Percentiles rank a stretch among this genome's conserved stretches.
Evolutionary conservation across 1,140 invertebrate species (phyloP).

Genomic region (Onthophagus taurus): DNA sequence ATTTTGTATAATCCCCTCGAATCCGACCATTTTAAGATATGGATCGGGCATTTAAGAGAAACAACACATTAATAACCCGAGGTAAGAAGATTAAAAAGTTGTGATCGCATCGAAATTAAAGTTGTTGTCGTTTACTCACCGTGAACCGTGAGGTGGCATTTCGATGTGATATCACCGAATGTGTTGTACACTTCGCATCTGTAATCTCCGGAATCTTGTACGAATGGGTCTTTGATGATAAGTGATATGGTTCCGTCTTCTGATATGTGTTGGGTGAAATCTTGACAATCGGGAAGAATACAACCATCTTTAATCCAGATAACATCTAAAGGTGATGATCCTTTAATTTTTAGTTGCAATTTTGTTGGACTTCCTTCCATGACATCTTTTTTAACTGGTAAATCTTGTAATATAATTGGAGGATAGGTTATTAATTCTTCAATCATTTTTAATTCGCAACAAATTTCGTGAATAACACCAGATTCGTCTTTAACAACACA

Average conservation of each 20-base stretch:
- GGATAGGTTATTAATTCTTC: constrained; percentile 11
- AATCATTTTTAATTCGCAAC: constrained; percentile 21
- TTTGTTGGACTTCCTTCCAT: constrained; percentile 18
- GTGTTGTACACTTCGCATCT: constrained; percentile 53
- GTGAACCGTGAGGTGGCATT: constrained; percentile 43
- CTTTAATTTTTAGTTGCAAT: constrained; percentile 28
- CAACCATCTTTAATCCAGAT: constrained; percentile 62
- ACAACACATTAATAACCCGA: no score
- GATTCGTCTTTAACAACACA: constrained; percentile 62
- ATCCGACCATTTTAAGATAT: no score
- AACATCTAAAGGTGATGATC: constrained; percentile 53
- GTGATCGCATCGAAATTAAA: no score
- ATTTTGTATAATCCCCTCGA: no score
- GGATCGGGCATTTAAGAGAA: no score
- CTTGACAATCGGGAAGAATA: constrained; percentile 55
- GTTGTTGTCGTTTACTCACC: no score
- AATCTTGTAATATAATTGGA: constrained; percentile 20
- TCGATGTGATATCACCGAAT: constrained; percentile 47
- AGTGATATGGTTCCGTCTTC: constrained; percentile 52
- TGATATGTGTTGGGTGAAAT: constrained; percentile 51
- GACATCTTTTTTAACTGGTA: constrained; percentile 18
- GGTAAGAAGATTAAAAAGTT: no score
- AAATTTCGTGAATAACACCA: constrained; percentile 41
- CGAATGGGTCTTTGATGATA: constrained; percentile 52
- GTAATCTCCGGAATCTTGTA: constrained; percentile 63